phyloP scores from a whole-genome alignment of 2,888 invertebrate genomes.

The Frankliniella intonsa region DNA sequence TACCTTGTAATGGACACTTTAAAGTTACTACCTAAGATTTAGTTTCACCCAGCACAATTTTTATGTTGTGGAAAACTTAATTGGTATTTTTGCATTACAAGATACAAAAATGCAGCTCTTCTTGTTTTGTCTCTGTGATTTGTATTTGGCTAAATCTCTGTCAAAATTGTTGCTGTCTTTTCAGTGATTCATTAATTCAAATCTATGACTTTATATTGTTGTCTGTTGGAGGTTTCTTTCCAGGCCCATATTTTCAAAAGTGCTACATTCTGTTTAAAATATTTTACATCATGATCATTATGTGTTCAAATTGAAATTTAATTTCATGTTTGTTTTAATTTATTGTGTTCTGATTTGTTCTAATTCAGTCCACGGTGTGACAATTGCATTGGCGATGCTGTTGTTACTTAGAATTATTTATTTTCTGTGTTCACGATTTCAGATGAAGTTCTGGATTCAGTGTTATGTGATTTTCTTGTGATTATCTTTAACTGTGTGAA shows the following conservation, averaged over 20 bases:
- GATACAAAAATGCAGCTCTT: no score
- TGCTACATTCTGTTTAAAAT: no score
- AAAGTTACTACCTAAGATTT: neutral
- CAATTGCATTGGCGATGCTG: neutral
- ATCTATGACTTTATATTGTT: no score
- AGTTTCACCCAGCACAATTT: neutral
- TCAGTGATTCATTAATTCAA: no score
- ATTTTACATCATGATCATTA: neutral
- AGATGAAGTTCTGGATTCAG: slow-evolving; percentile 6
- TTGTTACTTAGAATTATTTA: neutral
- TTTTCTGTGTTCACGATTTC: slow-evolving; percentile 8
- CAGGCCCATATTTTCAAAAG: no score
- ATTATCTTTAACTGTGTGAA: slow-evolving; percentile 19
- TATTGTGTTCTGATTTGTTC: neutral
- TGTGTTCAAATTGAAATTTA: neutral
- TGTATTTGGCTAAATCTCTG: no score
- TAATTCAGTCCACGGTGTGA: neutral
- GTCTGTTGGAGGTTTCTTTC: no score
- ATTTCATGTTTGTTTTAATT: neutral
- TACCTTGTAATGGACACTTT: neutral
- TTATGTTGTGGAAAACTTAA: no score
- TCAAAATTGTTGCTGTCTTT: no score
- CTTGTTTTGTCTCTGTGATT: no score
- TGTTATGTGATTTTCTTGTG: slow-evolving; percentile 17
- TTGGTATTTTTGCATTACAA: no score